Base-by-base conservation (phyloP, 2,797 vertebrate genomes). In the Neosilurus mollespiculum region DNA sequence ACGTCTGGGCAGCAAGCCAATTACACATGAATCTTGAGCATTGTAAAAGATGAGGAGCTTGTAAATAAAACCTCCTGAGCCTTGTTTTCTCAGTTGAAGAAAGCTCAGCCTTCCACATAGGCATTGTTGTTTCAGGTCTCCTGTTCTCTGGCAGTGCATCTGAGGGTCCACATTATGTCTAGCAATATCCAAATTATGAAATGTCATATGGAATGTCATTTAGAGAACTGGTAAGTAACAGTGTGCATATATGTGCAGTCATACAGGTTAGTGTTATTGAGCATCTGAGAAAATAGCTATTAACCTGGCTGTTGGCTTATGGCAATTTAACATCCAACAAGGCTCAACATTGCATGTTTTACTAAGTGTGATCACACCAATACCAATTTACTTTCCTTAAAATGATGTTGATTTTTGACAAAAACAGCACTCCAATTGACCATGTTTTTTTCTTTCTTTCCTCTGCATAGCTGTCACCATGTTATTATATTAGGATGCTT, bases 11-110 rank as follows among this genome's bases (percentile, higher is more conserved):
- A 89, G 86, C 89, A 88, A 87, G 89, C 90, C 90, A 89, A 93
- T 93, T 94, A 91, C 89, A 92, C 89, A 91, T 90, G 89, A 64
- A 90, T 93, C 91, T 92, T 79, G 83, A 87, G 88, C 85, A 75
- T 85, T 91, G 82, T 86, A 77, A 90, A 93, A 93, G 92, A 93
- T 93, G 90, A 93, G 92, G 90, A 93, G 92, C 89, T 91, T 88
- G 87, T 88, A 90, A 86, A 87, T 84, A 85, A 85, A 87, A 87
- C 85, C 89, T 84, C 87, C 80, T 61, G 90, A 92, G 88, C n/a
- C 83, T 86, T 86, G 80, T 92, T 91, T 88, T 91, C 90, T 91
- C 85, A 83, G 91, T 87, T 80, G 22, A 91, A 91, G 90, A 86
- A 88, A 86, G 89, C 91, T 89, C 75, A 85, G 87, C 30, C 78